Base-by-base conservation (phyloP, 2,797 vertebrate species). In the Oceanodroma leucorhoa region DNA sequence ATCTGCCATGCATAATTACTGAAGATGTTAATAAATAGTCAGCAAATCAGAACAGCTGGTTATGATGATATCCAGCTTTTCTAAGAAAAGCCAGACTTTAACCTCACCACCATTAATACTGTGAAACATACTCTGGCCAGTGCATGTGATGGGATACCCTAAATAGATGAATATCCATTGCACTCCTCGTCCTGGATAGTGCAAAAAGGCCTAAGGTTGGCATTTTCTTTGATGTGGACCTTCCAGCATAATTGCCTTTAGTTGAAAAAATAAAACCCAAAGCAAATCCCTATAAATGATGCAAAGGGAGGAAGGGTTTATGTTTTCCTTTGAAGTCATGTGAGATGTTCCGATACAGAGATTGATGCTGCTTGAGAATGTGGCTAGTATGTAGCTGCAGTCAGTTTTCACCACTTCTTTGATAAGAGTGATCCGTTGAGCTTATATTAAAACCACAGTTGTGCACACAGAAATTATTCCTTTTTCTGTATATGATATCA, bases 11-110 rank as follows among this genome's bases (percentile, higher is more conserved):
- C 81, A 92, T 94, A 96, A 96, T 97, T 96, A 93, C 94, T 87
- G 34, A 91, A 89, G 81, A 97, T 95, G 92, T 95, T 96, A 97
- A 95, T 93, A 96, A 95, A 95, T 40, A 95, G 78, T 90, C 67
- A 87, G 81, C 88, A 95, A 97, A 96, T 96, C 88, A 94, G 81
- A 96, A 89, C 95, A 97, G 94, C 94, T 95, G 95, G 90, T 93
- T 95, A 93, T 96, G 95, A 96, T 96, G 95, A 94, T 93, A 96
- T 83, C 88, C 95, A 96, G 94, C 75, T 95, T 95, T 94, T 89
- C 75, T 92, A 94, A 95, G 88, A 78, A 94, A 93, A 34, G 62
- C 69, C 91, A 96, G 90, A 67, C 93, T 95, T 97, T 97, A 97
- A 96, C 93, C 96, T 90, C 83, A 61, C 46, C 78, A 83, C 81